Evolutionary conservation across 64 coral and sea anemone genomes (phyloP).

Genomic region (Stylophora pistillata): DNA sequence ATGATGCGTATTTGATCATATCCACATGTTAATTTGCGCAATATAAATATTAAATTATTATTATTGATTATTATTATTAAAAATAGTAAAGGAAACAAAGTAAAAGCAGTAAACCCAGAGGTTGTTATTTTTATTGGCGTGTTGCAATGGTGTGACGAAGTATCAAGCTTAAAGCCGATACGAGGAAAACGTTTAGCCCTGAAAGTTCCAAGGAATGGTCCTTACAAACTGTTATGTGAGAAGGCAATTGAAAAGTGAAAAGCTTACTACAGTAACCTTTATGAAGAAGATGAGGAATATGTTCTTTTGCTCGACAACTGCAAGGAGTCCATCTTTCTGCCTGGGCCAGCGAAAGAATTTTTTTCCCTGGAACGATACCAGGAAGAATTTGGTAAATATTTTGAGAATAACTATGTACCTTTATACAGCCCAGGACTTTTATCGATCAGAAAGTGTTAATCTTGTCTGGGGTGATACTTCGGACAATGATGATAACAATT

Average conservation of each 20-base stretch:
- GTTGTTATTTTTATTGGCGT: too few relatives aligned
- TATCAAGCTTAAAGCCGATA: constrained; percentile 54
- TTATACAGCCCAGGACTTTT: too few relatives aligned
- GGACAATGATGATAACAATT: constrained; percentile 18
- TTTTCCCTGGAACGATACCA: too few relatives aligned
- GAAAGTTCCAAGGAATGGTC: constrained; percentile 43
- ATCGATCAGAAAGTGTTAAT: constrained; percentile 21
- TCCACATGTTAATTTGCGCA: too few relatives aligned
- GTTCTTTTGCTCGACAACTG: constrained; percentile 67
- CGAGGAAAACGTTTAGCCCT: constrained; percentile 69
- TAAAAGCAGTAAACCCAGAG: constrained; percentile 34
- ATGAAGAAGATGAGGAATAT: constrained; percentile 75
- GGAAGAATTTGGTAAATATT: too few relatives aligned
- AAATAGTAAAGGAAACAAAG: not conserved
- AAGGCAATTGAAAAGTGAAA: constrained; percentile 73
- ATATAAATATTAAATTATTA: too few relatives aligned
- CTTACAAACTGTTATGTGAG: constrained; percentile 49
- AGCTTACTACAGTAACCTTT: constrained; percentile 58
- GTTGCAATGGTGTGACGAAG: too few relatives aligned
- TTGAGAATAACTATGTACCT: too few relatives aligned
- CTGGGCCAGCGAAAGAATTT: constrained; percentile 60
- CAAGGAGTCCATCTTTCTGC: constrained; percentile 73
- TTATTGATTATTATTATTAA: too few relatives aligned
- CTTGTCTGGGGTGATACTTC: constrained; percentile 22
- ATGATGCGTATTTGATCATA: too few relatives aligned